Percentiles rank a stretch among this genome's conserved stretches.
Evolutionary conservation across 2,113 vertebrate genomes (phyloP).

Genomic region (Triplophysa dalaica): DNA sequence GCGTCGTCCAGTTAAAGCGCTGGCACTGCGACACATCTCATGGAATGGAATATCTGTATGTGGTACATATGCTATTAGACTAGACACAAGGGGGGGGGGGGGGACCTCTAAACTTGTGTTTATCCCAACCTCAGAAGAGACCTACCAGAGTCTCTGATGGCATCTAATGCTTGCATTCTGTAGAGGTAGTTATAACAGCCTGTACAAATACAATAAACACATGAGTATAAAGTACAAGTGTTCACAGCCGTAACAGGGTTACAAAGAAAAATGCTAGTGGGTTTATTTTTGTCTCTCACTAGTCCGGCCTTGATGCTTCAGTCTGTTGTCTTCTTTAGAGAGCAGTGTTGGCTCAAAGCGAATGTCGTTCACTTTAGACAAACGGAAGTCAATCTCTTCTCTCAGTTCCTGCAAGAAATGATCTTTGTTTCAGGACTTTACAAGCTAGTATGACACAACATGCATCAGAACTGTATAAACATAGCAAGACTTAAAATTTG

Average conservation of each 20-base stretch:
- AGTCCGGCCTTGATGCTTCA: constrained; percentile 69
- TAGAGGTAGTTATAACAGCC: constrained; percentile 87
- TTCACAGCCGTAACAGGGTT: neutral
- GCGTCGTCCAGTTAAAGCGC: constrained; percentile 83
- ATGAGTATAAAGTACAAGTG: neutral
- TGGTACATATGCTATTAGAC: neutral
- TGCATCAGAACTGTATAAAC: neutral
- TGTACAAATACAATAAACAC: constrained; percentile 63
- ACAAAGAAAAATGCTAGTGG: neutral
- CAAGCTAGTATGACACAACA: neutral
- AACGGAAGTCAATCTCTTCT: constrained; percentile 87
- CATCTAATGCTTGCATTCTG: constrained; percentile 93
- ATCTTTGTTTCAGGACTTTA: neutral
- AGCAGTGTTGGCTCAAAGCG: constrained; percentile 88
- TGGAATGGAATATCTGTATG: constrained; percentile 83
- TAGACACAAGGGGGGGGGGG: no score
- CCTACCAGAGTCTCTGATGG: constrained; percentile 85
- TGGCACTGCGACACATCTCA: constrained; percentile 76
- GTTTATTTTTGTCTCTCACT: constrained; percentile 63
- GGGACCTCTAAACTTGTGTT: no score
- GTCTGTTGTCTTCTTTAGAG: constrained; percentile 77
- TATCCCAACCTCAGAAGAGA: neutral
- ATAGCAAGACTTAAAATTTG: no score
- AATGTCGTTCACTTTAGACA: constrained; percentile 87
- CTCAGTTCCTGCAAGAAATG: constrained; percentile 78